Conservation (phyloP, 2,888 invertebrate genomes). For the Quadroppia sp. region DNA sequence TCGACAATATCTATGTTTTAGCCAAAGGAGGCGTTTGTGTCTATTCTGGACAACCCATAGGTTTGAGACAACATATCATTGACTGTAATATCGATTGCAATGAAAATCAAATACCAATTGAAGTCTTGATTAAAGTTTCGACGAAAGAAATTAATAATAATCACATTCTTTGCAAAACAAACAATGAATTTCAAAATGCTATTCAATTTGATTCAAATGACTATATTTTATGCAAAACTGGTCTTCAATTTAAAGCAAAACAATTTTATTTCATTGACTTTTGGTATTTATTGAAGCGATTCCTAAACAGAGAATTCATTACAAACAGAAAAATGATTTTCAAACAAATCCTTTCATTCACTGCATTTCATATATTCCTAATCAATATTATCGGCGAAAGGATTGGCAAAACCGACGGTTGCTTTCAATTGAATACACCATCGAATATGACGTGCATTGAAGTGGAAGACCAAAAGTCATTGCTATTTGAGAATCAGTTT, state of each 20-base stretch:
- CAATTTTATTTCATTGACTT: neutral
- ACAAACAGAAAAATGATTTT: no score
- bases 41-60: neutral
- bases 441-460: neutral
- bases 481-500: no score
- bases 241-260: neutral
- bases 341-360: neutral
- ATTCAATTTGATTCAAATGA: no score
- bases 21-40: neutral
- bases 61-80: neutral
- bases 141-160: neutral
- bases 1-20: conserved; percentile 3
- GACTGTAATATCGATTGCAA: neutral
- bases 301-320: no score
- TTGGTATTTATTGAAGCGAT: neutral
- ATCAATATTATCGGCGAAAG: neutral
- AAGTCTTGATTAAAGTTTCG: neutral
- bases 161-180: no score
- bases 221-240: neutral
- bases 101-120: conserved; percentile 2
- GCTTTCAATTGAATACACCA: neutral
- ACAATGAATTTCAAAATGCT: neutral
- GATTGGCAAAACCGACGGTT: neutral
- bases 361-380: neutral
- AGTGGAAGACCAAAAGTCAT: neutral